These are phyloP conservation scores for Pemphredon lugubris DNA, from an alignment of 2,888 invertebrate species.

Conservation along the genomic window DNA sequence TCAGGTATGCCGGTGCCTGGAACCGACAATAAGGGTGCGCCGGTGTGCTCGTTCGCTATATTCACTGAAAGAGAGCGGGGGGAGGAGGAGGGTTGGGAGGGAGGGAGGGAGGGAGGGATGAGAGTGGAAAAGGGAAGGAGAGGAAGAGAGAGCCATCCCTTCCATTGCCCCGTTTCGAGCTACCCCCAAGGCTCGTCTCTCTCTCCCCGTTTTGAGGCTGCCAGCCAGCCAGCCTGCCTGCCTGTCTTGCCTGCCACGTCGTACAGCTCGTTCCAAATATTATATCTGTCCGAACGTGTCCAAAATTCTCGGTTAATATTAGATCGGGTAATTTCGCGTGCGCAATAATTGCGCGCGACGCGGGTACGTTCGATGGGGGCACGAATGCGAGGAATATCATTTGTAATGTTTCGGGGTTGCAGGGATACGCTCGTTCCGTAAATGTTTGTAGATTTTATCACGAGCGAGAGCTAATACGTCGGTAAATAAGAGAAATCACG, in stretches of 20 bases:
- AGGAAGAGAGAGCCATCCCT: constrained; percentile 45
- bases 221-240: constrained; percentile 52
- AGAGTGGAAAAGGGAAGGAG: constrained; percentile 9
- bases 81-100: background rate
- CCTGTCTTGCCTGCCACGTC: constrained; percentile 31
- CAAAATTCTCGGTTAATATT: background rate
- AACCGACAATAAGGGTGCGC: constrained; percentile 77
- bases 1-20: constrained; percentile 77
- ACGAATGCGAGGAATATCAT: no score
- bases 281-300: background rate
- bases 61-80: constrained; percentile 28
- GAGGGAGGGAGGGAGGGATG: constrained; percentile 6
- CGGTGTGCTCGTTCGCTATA: constrained; percentile 62
- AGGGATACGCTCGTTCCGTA: no score
- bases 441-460: no score
- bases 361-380: no score
- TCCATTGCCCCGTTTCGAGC: constrained; percentile 64
- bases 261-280: constrained; percentile 54
- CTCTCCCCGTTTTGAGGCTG: constrained; percentile 65
- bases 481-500: no score
- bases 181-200: constrained; percentile 45
- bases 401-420: no score
- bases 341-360: no score
- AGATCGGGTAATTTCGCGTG: background rate
- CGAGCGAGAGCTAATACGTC: no score